Percentiles rank a stretch among this genome's conserved stretches.
Evolutionary conservation across 2,888 invertebrate genomes (phyloP).

Genomic region (Lasioglossum vierecki): DNA sequence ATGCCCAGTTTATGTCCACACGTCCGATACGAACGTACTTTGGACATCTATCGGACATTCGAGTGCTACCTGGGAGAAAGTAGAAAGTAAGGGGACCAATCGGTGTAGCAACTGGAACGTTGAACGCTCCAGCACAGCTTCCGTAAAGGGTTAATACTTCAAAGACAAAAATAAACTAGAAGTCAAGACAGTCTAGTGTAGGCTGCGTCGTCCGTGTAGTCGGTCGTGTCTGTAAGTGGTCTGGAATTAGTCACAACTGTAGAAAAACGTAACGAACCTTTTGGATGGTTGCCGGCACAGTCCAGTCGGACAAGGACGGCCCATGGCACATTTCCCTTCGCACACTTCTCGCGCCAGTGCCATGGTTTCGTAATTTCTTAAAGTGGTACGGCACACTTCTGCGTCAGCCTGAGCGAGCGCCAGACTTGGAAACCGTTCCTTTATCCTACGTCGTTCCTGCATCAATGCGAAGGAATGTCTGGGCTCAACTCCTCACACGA

Average conservation of each 20-base stretch:
- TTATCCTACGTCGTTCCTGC: constrained; percentile 92
- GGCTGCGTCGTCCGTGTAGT: background rate
- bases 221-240: background rate
- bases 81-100: background rate
- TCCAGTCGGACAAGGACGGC: constrained; percentile 94
- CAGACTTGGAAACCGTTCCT: constrained; percentile 93
- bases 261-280: constrained; percentile 75
- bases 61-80: background rate
- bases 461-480: background rate
- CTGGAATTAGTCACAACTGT: background rate
- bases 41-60: too few relatives aligned
- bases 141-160: background rate
- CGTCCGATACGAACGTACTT: too few relatives aligned
- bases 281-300: constrained; percentile 85
- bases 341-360: constrained; percentile 92
- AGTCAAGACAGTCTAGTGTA: background rate
- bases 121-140: background rate
- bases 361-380: constrained; percentile 93
- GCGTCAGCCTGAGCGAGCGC: constrained; percentile 90
- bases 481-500: constrained; percentile 33
- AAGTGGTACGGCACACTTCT: constrained; percentile 90
- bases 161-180: constrained; percentile 4
- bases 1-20: too few relatives aligned
- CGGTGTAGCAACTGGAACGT: background rate
- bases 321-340: constrained; percentile 94